Conservation (phyloP, 2,113 vertebrate species). For the Cyprinodon tularosa region DNA sequence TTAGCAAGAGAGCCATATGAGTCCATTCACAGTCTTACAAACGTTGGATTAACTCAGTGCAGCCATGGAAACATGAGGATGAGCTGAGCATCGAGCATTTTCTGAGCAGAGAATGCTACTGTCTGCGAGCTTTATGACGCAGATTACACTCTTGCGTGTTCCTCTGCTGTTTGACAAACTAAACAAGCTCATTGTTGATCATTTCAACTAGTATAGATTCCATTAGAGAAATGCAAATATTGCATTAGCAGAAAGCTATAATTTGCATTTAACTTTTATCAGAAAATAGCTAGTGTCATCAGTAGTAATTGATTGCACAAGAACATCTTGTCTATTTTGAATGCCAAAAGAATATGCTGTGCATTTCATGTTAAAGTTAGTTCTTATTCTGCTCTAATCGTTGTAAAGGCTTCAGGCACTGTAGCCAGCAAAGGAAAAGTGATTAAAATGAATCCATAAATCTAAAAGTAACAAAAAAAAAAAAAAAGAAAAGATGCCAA, state of each 20-base stretch:
- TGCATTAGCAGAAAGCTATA: not conserved
- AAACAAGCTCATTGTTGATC: conserved; percentile 36
- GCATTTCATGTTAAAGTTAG: not conserved
- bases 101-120: conserved; percentile 60
- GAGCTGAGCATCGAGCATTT: conserved; percentile 63
- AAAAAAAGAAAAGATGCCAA: not conserved
- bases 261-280: conserved; percentile 4
- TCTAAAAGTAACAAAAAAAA: not conserved
- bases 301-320: not conserved
- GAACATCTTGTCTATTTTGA: not conserved
- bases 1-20: conserved; percentile 45
- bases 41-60: conserved; percentile 64
- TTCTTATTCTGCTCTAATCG: conserved; percentile 6
- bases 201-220: conserved; percentile 41
- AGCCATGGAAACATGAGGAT: conserved; percentile 73
- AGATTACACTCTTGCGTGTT: conserved; percentile 62
- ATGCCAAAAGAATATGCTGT: not conserved
- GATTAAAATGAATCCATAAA: conserved; percentile 1
- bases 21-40: conserved; percentile 70
- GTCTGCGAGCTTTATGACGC: conserved; percentile 70
- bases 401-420: conserved; percentile 5
- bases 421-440: not conserved
- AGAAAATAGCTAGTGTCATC: not conserved
- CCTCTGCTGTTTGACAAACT: conserved; percentile 38
- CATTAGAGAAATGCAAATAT: conserved; percentile 21